Percentiles rank a stretch among this genome's conserved stretches.
Conservation (phyloP, 2,113 vertebrate genomes). For the Rhombomys opimus region DNA sequence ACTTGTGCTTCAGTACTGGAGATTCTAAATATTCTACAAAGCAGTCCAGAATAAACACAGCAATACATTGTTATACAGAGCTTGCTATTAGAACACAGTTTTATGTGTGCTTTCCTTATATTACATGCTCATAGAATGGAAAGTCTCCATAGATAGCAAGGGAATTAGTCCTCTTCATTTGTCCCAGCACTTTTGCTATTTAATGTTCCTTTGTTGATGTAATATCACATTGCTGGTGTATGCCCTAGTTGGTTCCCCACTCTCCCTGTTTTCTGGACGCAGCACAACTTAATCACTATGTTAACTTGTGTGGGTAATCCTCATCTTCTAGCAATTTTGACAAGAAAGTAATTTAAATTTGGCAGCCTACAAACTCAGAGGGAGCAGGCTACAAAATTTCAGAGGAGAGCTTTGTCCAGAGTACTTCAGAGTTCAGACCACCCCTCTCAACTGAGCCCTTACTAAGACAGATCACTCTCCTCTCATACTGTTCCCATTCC, state of each 20-base stretch:
- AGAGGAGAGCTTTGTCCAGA: slow-evolving; percentile 31
- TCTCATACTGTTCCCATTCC: background rate
- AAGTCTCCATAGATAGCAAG: background rate
- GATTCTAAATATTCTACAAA: background rate
- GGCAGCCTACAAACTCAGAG: slow-evolving; percentile 1
- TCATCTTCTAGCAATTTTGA: slow-evolving; percentile 25
- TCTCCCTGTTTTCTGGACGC: background rate
- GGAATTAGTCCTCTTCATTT: background rate
- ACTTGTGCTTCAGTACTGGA: background rate
- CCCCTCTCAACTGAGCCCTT: background rate
- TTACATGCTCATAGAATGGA: background rate
- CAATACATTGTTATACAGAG: background rate
- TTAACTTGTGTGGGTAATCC: slow-evolving; percentile 25
- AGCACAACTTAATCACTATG: background rate
- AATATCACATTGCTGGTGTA: background rate
- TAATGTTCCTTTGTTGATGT: background rate
- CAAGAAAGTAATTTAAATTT: slow-evolving; percentile 60
- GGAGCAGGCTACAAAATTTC: slow-evolving; percentile 10
- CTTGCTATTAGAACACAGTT: background rate
- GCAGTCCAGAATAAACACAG: background rate
- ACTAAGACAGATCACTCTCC: background rate
- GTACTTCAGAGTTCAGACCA: background rate
- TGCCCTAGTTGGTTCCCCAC: background rate
- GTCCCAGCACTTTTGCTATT: background rate
- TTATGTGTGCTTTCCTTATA: background rate